Evolutionary conservation across 2,797 vertebrate genomes (phyloP).

Genomic region (Urophycis tenuis): DNA sequence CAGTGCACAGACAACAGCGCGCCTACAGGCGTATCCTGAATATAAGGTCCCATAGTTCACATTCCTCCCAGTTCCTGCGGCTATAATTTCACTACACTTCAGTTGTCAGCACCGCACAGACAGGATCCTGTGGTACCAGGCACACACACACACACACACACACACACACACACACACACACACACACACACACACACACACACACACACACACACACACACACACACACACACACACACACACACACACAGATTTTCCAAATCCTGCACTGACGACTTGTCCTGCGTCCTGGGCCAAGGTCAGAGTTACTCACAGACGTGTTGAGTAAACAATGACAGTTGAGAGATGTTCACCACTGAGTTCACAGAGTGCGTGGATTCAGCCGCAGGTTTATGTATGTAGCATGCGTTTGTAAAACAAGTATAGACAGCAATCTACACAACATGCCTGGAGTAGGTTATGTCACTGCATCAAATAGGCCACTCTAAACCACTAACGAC

Average conservation of each 20-base stretch:
- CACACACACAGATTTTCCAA: neutral
- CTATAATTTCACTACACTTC: too few relatives aligned
- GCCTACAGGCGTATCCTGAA: neutral
- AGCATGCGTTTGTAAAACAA: neutral
- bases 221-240: neutral
- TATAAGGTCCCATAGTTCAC: neutral
- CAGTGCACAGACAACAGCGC: neutral
- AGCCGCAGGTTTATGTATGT: neutral
- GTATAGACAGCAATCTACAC: too few relatives aligned
- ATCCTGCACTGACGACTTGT: neutral
- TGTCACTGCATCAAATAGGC: too few relatives aligned
- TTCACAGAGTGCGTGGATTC: neutral
- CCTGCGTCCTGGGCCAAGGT: neutral
- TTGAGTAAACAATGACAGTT: neutral
- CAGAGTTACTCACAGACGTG: neutral
- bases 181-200: neutral
- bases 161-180: neutral
- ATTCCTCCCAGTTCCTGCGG: neutral
- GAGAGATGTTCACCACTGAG: neutral
- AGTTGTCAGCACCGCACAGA: neutral
- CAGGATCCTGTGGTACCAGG: neutral
- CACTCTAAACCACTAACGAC: too few relatives aligned
- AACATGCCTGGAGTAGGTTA: too few relatives aligned
- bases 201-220: neutral
- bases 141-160: neutral